Conservation (phyloP, 2,113 vertebrate genomes). For the Sapajus apella region DNA sequence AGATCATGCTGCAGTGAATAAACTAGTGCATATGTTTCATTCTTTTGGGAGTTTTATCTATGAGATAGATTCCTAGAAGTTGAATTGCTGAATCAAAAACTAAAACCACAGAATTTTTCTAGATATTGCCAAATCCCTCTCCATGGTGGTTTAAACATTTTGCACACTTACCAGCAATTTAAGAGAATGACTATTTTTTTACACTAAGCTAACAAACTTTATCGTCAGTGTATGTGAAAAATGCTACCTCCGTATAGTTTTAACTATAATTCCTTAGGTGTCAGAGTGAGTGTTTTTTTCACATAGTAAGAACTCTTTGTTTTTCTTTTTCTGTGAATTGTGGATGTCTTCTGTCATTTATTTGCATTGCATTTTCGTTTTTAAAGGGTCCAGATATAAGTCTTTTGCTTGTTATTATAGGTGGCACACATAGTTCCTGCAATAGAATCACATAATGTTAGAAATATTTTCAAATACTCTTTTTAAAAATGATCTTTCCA, state of each 20-base stretch:
- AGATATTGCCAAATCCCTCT: not conserved
- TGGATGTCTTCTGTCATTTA: not conserved
- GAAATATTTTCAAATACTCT: not conserved
- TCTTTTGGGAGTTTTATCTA: not conserved
- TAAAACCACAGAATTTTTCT: not conserved
- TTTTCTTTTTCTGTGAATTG: not conserved
- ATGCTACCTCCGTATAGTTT: not conserved
- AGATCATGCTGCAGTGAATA: not conserved
- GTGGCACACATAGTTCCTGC: not conserved
- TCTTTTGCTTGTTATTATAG: conserved; percentile 1
- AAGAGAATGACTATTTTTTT: not conserved
- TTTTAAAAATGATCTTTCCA: not conserved
- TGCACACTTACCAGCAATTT: not conserved
- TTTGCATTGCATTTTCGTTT: conserved; percentile 15
- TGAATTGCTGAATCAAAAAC: not conserved
- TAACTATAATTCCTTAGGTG: not conserved
- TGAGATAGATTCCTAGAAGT: not conserved
- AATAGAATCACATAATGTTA: conserved; percentile 12
- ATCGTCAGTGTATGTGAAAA: not conserved
- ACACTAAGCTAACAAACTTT: not conserved
- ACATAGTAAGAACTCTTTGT: not conserved
- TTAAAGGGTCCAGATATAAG: not conserved
- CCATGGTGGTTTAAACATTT: not conserved
- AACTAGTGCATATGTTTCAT: not conserved
- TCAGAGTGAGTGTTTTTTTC: not conserved